Evolutionary conservation across 2,888 invertebrate genomes (phyloP).

Genomic region (Frankliniella fusca): DNA sequence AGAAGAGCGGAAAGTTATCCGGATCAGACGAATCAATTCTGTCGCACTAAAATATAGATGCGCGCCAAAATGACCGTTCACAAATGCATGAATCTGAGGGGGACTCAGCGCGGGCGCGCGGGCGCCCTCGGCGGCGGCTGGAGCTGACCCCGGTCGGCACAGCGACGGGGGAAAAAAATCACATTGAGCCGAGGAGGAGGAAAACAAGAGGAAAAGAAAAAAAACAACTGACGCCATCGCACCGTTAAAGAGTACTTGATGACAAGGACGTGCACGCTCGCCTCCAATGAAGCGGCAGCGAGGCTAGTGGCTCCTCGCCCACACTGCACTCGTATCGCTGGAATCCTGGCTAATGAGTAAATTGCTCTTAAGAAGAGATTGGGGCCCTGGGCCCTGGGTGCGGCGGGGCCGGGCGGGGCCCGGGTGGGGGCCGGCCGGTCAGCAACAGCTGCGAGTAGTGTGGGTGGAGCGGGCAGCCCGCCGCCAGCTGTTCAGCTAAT

Average conservation of each 20-base stretch:
- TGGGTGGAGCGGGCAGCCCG: background rate
- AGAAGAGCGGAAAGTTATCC: no score
- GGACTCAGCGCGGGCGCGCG: no score
- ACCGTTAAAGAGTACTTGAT: no score
- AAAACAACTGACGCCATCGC: no score
- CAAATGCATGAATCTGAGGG: background rate
- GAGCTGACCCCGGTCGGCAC: no score
- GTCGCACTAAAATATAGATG: background rate
- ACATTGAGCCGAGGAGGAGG: no score
- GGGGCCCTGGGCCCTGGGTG: background rate
- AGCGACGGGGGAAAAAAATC: no score
- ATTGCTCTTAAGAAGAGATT: slow-evolving; percentile 18
- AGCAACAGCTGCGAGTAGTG: background rate
- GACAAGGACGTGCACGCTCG: no score
- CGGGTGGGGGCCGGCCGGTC: background rate
- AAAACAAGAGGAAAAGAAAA: no score
- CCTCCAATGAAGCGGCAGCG: no score
- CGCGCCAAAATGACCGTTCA: background rate
- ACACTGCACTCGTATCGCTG: background rate
- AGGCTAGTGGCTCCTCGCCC: background rate
- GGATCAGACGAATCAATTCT: background rate
- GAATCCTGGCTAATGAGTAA: slow-evolving; percentile 26
- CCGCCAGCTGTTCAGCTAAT: background rate
- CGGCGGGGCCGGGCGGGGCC: background rate
- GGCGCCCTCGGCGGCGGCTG: no score